phyloP scores from a whole-genome alignment of 2,888 invertebrate species.

The Sclerodermus sp. region DNA sequence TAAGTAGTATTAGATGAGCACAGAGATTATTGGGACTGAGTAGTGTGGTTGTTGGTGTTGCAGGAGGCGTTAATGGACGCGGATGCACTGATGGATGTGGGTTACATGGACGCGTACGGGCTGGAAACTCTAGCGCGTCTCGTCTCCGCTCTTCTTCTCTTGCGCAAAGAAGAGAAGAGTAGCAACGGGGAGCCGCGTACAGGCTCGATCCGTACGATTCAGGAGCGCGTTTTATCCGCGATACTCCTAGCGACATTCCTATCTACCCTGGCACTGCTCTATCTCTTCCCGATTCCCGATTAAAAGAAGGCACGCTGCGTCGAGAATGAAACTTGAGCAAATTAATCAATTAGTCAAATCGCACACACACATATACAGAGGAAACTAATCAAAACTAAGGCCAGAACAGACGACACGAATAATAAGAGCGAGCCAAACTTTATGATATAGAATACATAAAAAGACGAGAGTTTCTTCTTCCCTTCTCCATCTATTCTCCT shows the following conservation, averaged over 20 bases:
- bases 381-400: too few species aligned
- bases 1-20: background rate
- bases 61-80: constrained; percentile 58
- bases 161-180: constrained; percentile 35
- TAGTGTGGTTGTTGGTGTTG: constrained; percentile 57
- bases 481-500: too few species aligned
- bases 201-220: constrained; percentile 50
- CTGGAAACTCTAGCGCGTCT: constrained; percentile 52
- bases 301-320: constrained; percentile 24
- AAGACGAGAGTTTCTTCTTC: too few species aligned
- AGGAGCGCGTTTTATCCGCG: constrained; percentile 51
- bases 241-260: constrained; percentile 58
- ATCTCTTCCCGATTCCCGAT: constrained; percentile 59
- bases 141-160: constrained; percentile 44
- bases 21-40: constrained; percentile 52
- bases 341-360: too few species aligned
- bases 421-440: too few species aligned
- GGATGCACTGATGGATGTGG: constrained; percentile 57
- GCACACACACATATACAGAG: too few species aligned
- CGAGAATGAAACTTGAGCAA: too few species aligned
- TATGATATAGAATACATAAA: too few species aligned
- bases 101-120: constrained; percentile 56
- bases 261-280: constrained; percentile 57
- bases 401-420: too few species aligned
- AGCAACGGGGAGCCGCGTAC: constrained; percentile 43